Evolutionary conservation across 2,797 vertebrate species (phyloP).

Genomic region (Melanotaenia boesemani): DNA sequence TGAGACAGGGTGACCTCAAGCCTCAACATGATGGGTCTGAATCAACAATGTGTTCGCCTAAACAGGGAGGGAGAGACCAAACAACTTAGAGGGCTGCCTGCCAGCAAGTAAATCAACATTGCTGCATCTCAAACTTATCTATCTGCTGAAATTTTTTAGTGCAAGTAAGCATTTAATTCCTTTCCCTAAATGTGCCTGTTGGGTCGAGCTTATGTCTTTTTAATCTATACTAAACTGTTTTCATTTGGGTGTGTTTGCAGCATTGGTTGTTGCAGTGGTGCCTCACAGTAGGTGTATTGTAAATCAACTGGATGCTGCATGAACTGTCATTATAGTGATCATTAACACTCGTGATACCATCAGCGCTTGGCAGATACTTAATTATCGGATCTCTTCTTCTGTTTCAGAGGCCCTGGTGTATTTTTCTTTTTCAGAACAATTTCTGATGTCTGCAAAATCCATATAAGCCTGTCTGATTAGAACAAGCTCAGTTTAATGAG

Average conservation of each 20-base stretch:
- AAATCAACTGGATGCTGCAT: slow-evolving; percentile 82
- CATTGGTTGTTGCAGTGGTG: slow-evolving; percentile 75
- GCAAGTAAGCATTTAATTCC: slow-evolving; percentile 70
- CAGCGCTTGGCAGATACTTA: slow-evolving; percentile 83
- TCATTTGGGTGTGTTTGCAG: slow-evolving; percentile 65
- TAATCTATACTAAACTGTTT: slow-evolving; percentile 66
- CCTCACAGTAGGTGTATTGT: slow-evolving; percentile 78
- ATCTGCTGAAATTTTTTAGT: slow-evolving; percentile 54
- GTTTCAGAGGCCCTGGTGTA: slow-evolving; percentile 78
- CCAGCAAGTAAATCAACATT: slow-evolving; percentile 76
- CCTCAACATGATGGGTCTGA: slow-evolving; percentile 88
- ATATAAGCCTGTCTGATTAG: slow-evolving; percentile 85
- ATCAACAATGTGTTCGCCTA: slow-evolving; percentile 89
- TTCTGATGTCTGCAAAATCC: slow-evolving; percentile 82
- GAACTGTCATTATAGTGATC: slow-evolving; percentile 85
- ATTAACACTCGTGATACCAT: slow-evolving; percentile 85
- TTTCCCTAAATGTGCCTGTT: slow-evolving; percentile 50
- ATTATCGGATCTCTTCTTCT: slow-evolving; percentile 80
- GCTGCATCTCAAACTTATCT: slow-evolving; percentile 76
- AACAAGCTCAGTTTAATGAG: slow-evolving; percentile 82
- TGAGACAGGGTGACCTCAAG: slow-evolving; percentile 89
- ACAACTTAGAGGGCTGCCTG: slow-evolving; percentile 83
- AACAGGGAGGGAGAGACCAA: slow-evolving; percentile 85
- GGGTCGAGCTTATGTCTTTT: slow-evolving; percentile 62
- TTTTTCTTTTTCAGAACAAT: slow-evolving; percentile 81